Percentiles rank a stretch among this genome's conserved stretches.
Evolutionary conservation across 2,888 invertebrate genomes (phyloP).

Genomic region (Eudasyphora cyanicolor): DNA sequence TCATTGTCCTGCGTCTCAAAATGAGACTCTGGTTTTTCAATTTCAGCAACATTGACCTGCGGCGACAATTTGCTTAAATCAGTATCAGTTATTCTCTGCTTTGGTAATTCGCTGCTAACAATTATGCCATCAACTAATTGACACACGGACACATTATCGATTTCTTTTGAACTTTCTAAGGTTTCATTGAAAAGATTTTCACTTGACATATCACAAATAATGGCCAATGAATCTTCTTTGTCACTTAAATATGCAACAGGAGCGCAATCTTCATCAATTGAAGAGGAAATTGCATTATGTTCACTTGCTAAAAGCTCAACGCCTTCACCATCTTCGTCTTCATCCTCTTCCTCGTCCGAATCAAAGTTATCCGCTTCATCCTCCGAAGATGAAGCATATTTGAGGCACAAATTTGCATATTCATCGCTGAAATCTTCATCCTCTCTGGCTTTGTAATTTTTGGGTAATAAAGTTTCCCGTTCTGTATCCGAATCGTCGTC

Average conservation of each 20-base stretch:
- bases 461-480: constrained; percentile 50
- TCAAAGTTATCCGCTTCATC: constrained; percentile 2
- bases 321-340: constrained; percentile 42
- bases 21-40: too few species aligned
- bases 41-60: too few species aligned
- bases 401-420: neutral
- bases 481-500: constrained; percentile 45
- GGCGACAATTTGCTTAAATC: too few species aligned
- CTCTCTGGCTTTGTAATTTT: neutral
- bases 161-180: constrained; percentile 59
- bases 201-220: neutral
- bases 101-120: neutral
- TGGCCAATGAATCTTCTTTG: neutral
- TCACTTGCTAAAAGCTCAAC: constrained; percentile 26
- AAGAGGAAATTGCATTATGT: neutral
- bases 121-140: constrained; percentile 48
- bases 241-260: neutral
- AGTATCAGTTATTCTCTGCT: constrained; percentile 33
- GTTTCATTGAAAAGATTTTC: constrained; percentile 45
- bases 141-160: constrained; percentile 55
- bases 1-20: too few species aligned
- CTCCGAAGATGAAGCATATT: neutral
- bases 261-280: neutral
- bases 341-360: neutral
- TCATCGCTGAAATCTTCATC: neutral